Percentiles rank a stretch among this genome's conserved stretches.
Evolutionary conservation across 2,113 vertebrate genomes (phyloP).

Genomic region (Osmerus eperlanus): DNA sequence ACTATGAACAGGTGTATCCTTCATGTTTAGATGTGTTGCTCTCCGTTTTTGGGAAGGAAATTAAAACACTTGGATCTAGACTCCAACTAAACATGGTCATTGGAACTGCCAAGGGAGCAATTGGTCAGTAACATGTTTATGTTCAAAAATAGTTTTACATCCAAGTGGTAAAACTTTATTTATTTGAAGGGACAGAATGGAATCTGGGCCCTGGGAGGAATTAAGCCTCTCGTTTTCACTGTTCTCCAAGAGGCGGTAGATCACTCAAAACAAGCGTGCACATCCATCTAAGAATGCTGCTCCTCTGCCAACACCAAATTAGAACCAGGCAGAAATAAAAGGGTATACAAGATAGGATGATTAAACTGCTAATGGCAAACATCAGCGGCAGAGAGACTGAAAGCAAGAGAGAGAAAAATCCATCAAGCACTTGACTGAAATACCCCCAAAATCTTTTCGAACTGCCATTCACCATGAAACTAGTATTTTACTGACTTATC

Average conservation of each 20-base stretch:
- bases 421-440: background rate
- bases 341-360: background rate
- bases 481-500: background rate
- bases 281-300: background rate
- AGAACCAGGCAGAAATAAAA: slow-evolving; percentile 5
- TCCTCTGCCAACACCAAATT: background rate
- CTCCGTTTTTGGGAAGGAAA: too few species aligned
- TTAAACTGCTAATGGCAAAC: slow-evolving; percentile 7
- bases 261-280: background rate
- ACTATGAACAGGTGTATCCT: too few species aligned
- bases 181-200: too few species aligned
- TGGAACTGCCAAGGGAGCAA: too few species aligned
- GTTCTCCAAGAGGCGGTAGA: background rate
- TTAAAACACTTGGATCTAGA: too few species aligned
- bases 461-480: background rate
- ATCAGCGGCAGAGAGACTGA: background rate
- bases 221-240: background rate
- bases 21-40: too few species aligned
- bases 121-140: too few species aligned
- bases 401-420: background rate
- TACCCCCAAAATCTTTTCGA: background rate
- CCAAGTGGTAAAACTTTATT: too few species aligned
- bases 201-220: too few species aligned
- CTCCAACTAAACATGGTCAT: too few species aligned
- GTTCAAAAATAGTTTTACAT: too few species aligned